phyloP scores from a whole-genome alignment of 2,888 invertebrate species.

The Heteropelma amictum region DNA sequence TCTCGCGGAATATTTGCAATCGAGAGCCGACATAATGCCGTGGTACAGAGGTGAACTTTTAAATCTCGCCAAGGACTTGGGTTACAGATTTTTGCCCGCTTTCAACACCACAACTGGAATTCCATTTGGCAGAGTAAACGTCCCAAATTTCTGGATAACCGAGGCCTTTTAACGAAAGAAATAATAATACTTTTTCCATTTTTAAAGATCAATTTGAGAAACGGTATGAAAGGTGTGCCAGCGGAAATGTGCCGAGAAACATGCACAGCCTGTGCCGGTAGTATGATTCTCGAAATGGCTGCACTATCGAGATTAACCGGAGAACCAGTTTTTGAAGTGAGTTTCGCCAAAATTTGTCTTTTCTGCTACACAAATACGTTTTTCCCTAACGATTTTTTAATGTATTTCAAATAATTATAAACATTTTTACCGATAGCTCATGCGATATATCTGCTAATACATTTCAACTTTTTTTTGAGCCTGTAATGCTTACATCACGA shows the following conservation, averaged over 20 bases:
- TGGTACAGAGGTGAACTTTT: slow-evolving; percentile 95
- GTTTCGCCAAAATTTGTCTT: neutral
- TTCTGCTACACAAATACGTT: neutral
- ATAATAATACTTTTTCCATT: neutral
- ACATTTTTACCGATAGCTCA: neutral
- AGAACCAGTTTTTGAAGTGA: slow-evolving; percentile 91
- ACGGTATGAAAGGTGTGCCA: slow-evolving; percentile 89
- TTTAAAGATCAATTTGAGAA: slow-evolving; percentile 86
- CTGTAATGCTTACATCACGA: neutral
- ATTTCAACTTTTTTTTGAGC: no score
- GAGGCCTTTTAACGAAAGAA: neutral
- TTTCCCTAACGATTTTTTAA: neutral
- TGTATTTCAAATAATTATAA: neutral
- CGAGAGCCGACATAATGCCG: slow-evolving; percentile 85
- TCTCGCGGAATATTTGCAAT: slow-evolving; percentile 89
- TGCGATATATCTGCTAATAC: no score
- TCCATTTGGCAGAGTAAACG: slow-evolving; percentile 92
- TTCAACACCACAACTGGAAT: slow-evolving; percentile 99
- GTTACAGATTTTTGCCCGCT: slow-evolving; percentile 95
- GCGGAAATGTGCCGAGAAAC: slow-evolving; percentile 91
- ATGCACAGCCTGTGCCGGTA: slow-evolving; percentile 98
- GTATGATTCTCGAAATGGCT: slow-evolving; percentile 98
- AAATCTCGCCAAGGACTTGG: slow-evolving; percentile 94
- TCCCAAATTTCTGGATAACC: slow-evolving; percentile 8
- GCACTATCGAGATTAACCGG: slow-evolving; percentile 95